Conservation (phyloP, 2,888 invertebrate species). For the Cotesia congregata region DNA sequence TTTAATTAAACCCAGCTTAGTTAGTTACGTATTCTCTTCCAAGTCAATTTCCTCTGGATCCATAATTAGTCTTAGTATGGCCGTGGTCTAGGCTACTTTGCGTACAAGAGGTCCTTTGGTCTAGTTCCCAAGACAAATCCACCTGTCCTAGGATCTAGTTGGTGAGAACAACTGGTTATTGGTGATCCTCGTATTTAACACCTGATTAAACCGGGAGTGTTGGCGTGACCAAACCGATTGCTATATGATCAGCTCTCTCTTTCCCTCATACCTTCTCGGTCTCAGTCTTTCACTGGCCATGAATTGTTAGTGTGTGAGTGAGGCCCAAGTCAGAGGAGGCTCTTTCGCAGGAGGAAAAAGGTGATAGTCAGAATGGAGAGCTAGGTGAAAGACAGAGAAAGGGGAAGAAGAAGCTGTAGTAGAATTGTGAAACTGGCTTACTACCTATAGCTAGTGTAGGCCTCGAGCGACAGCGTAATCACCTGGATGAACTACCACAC, state of each 20-base stretch:
- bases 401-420: slow-evolving; percentile 34
- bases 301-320: slow-evolving; percentile 35
- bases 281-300: slow-evolving; percentile 14
- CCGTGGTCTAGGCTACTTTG: slow-evolving; percentile 11
- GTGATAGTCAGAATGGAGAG: slow-evolving; percentile 35
- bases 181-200: slow-evolving; percentile 67
- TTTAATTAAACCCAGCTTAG: slow-evolving; percentile 33
- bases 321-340: slow-evolving; percentile 58
- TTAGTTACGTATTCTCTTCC: slow-evolving; percentile 35
- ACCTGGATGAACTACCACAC: slow-evolving; percentile 66
- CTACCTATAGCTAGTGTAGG: slow-evolving; percentile 48
- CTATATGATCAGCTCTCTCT: slow-evolving; percentile 48
- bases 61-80: not conserved
- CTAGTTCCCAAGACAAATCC: not conserved
- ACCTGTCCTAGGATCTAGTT: slow-evolving; percentile 2
- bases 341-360: slow-evolving; percentile 42
- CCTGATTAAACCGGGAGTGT: slow-evolving; percentile 65
- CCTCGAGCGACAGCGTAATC: slow-evolving; percentile 69
- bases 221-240: slow-evolving; percentile 66
- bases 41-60: slow-evolving; percentile 19
- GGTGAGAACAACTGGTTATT: slow-evolving; percentile 26
- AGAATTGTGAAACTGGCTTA: slow-evolving; percentile 38
- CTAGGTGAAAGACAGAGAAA: slow-evolving; percentile 30
- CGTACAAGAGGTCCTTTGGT: slow-evolving; percentile 16
- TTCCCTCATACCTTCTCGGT: slow-evolving; percentile 27